Evolutionary conservation across 2,888 invertebrate species (phyloP), one percentile per base, ranked within the genome.

Genomic region (Plemyria rubiginata): DNA sequence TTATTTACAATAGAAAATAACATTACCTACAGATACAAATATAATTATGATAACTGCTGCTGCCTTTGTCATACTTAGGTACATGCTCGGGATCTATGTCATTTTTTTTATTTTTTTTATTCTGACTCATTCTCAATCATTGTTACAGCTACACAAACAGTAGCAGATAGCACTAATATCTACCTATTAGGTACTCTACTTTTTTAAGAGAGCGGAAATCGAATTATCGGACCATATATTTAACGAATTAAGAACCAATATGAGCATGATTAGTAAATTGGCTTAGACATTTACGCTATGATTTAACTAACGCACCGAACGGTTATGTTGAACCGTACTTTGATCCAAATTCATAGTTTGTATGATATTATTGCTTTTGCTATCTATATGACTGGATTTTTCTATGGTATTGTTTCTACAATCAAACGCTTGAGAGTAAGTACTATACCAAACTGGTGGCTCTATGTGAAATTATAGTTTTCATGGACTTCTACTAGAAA

Each of bases 381-480:
- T 78, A 79, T 79, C 73, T n/a, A 79, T 77, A 80, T 83, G 82
- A 81, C 78, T 80, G 36, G 73, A 78, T 75, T 76, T 76, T 71
- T 74, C 71, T 66, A 72, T 68, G 58, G 11, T 46, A 46, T 40
- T 52, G 40, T 40, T 28, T 41, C 16, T 15, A 29, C 13, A 29
- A 38, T 9, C 36, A 38, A 32, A 11, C 11, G 36, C 11, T 0
- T 38, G 36, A 8, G 2, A 9, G 36, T 38, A 38, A 32, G 8
- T 7, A 38, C 36, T 38, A 38, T 11, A 41, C 28, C 11, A 4
- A 53, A 41, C 28, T 8, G 22, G 9, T 28, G 6, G 40, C 29
- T 52, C 41, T 53, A 53, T 22, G 7, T 15, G 7, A 8, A 43
- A 43, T 2, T 15, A 8, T 6, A 6, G 15, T 15, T 15, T 43